Percentiles rank a stretch among this genome's conserved stretches.
Evolutionary conservation across 1,140 invertebrate genomes (phyloP).

Genomic region (Drosophila tristis): DNA sequence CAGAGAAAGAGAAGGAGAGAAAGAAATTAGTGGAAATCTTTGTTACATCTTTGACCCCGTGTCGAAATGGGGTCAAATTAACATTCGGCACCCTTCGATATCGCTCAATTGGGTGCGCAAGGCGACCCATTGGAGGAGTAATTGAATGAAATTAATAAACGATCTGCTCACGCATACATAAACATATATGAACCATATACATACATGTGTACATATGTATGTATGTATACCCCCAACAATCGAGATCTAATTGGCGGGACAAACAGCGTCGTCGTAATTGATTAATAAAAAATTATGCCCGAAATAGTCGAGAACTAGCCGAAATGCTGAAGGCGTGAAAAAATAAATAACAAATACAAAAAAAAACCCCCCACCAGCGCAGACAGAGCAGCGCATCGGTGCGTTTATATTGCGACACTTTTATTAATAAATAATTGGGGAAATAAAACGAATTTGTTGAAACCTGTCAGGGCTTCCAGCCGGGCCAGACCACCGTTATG

Average conservation of each 20-base stretch:
- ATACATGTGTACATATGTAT: neutral
- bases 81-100: neutral
- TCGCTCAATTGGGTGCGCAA: constrained; percentile 46
- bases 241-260: constrained; percentile 55
- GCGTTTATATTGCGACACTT: constrained; percentile 15
- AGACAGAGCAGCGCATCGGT: no score
- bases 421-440: constrained; percentile 46
- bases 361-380: constrained; percentile 11
- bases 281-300: constrained; percentile 74
- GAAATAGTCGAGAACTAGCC: constrained; percentile 59
- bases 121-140: constrained; percentile 49
- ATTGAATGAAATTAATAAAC: constrained; percentile 67
- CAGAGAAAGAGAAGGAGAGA: neutral
- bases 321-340: constrained; percentile 55
- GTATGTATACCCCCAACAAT: neutral
- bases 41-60: neutral
- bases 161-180: constrained; percentile 24
- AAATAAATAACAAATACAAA: no score
- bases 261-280: constrained; percentile 57
- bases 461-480: neutral
- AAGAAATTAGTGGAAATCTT: constrained; percentile 20
- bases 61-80: no score
- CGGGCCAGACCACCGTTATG: constrained; percentile 3
- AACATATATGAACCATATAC: neutral
- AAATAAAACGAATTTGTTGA: constrained; percentile 14